These are phyloP conservation scores for Noctilio leporinus DNA, from an alignment of 2,113 vertebrate genomes.

Conservation along the genomic window DNA sequence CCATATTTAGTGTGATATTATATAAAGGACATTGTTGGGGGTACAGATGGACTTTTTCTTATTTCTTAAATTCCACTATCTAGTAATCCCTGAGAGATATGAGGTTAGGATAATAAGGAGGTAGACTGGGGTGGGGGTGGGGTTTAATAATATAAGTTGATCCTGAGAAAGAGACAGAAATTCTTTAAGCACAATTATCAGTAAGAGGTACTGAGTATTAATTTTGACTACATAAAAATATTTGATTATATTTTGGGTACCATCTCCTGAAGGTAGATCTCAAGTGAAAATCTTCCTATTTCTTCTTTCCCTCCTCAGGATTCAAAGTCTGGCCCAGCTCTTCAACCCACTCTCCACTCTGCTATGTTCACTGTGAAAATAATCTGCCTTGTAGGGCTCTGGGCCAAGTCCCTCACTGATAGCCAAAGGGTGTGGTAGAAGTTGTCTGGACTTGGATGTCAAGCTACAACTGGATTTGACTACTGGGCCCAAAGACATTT, in stretches of 20 bases:
- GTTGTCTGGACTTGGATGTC: neutral
- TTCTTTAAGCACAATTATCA: neutral
- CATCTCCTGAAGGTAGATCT: neutral
- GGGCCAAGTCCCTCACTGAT: neutral
- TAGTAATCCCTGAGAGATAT: neutral
- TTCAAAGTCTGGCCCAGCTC: neutral
- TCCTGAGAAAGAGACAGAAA: neutral
- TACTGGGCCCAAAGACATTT: neutral
- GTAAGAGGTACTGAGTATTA: neutral
- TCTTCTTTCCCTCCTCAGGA: neutral
- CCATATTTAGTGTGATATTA: neutral
- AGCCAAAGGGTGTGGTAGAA: neutral
- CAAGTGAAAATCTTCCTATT: neutral
- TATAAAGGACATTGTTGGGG: neutral
- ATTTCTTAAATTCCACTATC: neutral
- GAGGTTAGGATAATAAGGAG: neutral
- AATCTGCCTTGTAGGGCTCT: neutral
- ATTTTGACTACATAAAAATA: neutral
- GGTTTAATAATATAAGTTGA: neutral
- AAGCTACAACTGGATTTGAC: neutral
- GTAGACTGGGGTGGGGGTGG: too few species aligned
- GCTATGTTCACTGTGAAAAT: neutral
- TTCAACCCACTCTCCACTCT: neutral
- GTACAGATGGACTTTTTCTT: neutral
- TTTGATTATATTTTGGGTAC: neutral